These are phyloP conservation scores for Patiria pectinifera DNA, from an alignment of 53 echinoderm and acorn worm genomes.

Conservation along the genomic window DNA sequence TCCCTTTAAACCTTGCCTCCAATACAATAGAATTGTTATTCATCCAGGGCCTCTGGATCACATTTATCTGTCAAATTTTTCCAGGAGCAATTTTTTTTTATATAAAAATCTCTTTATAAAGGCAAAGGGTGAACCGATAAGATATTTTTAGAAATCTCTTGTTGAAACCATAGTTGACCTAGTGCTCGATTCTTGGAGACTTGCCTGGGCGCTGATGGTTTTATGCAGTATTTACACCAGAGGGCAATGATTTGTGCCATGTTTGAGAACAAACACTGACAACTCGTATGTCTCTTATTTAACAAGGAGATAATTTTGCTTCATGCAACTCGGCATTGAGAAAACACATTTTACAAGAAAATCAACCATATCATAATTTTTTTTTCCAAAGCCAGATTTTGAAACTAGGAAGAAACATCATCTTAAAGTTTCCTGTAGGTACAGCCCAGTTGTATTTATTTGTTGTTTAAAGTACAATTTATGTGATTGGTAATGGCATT, in stretches of 20 bases:
- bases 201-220: neutral
- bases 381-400: no score
- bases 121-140: neutral
- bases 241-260: neutral
- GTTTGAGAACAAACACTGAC: constrained; percentile 1
- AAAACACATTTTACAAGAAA: no score
- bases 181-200: constrained; percentile 2
- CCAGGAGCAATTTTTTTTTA: neutral
- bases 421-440: no score
- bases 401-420: no score
- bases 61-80: neutral
- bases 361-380: no score
- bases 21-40: no score
- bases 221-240: neutral
- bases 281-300: neutral
- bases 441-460: no score
- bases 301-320: neutral
- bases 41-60: neutral
- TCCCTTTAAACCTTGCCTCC: no score
- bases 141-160: constrained; percentile 15
- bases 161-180: neutral
- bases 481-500: no score
- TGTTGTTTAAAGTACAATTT: no score
- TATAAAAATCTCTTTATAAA: neutral
- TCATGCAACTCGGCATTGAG: neutral